Evolutionary conservation across 2,888 invertebrate species (phyloP), one percentile per base, ranked within the genome.

Genomic region (Acanthacorydalis orientalis): DNA sequence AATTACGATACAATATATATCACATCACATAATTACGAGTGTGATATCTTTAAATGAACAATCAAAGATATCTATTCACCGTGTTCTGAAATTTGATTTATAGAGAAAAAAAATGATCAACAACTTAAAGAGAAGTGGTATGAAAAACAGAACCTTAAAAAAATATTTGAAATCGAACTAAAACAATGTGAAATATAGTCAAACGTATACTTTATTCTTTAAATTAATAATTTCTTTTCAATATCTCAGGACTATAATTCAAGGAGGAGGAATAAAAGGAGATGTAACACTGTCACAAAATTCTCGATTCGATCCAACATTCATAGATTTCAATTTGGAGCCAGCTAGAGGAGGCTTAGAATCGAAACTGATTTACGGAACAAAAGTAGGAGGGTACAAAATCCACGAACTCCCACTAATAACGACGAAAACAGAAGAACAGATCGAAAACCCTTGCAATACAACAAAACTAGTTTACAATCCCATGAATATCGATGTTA

Each of bases 221-320:
- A n/a, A n/a, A n/a, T n/a, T n/a, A n/a, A 23, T 23, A 23, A 23
- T 6, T 23, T 4, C 37, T 37, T 37, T 37, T 37, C n/a, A 12
- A 11, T 14, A 39, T 62, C 63, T 35, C 60, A 86, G 88, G 61
- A 73, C 77, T 1, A 63, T 82, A 10, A 74, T 88, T 31, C 81
- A 83, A 63, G 74, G 79, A 48, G 78, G 81, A 39, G 91, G 91
- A 4, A 79, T 92, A 16, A 78, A 77, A 57, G 92, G 92, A 0
- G 77, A 80, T 46, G 71, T 93, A 2, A 78, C 75, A 9, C 74
- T 93, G 51, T 74, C 70, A 1, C 92, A 92, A 64, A 75, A 80
- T 33, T 86, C 87, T 0, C 82, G 80, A 23, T 89, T 85, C 61
- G 84, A 90, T 63, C 85, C 88, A 0, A 89, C 89, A 0, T 83